Percentiles rank a stretch among this genome's conserved stretches.
phyloP scores from a whole-genome alignment of 2,888 invertebrate genomes.

The Rosalia funebris region DNA sequence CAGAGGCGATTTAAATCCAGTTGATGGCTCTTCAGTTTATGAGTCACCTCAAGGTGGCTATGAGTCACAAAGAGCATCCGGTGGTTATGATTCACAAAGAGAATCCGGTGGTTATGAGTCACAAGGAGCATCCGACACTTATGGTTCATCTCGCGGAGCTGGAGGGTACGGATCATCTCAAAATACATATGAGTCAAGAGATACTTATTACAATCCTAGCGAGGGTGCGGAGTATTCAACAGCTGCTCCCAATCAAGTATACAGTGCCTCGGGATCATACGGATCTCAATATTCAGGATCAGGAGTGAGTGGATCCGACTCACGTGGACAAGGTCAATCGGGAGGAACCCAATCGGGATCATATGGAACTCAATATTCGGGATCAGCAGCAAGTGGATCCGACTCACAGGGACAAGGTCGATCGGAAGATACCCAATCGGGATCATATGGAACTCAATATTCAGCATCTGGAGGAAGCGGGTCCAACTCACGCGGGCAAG shows the following conservation, averaged over 20 bases:
- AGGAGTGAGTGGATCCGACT: background rate
- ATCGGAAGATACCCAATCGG: constrained; percentile 5
- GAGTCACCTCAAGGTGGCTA: constrained; percentile 3
- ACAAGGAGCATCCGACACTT: background rate
- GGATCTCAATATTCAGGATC: background rate
- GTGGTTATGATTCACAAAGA: background rate
- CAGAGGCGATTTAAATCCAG: constrained; percentile 31
- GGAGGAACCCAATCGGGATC: background rate
- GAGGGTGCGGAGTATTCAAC: constrained; percentile 13
- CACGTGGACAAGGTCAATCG: background rate
- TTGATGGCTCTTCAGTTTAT: constrained; percentile 9
- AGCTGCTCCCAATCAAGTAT: background rate
- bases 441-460: constrained; percentile 1
- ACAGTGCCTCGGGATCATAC: background rate
- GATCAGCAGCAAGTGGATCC: too few species aligned
- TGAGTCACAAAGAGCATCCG: background rate
- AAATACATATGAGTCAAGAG: background rate
- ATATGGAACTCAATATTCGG: too few species aligned
- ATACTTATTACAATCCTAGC: background rate
- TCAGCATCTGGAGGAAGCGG: constrained; percentile 26
- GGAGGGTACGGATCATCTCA: background rate
- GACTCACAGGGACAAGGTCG: background rate
- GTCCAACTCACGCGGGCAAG: background rate
- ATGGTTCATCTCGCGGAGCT: background rate
- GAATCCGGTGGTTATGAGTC: background rate